Base-by-base conservation (phyloP, 92 coral and sea anemone species). In the Palythoa heliodiscus region DNA sequence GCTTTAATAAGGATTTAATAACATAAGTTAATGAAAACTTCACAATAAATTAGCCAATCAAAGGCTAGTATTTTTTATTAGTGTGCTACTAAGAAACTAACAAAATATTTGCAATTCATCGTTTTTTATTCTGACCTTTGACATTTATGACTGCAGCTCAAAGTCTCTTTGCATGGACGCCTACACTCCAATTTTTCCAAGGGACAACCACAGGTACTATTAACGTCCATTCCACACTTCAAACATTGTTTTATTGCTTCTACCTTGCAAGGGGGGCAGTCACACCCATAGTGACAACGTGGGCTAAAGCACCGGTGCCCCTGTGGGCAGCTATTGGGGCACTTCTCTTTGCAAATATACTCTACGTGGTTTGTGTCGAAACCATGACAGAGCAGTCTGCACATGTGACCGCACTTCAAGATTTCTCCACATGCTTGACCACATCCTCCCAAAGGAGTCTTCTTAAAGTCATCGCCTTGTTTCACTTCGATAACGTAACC, bases 331-430 rank as follows among this genome's bases (percentile, higher is more conserved):
- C 64, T 64, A 24, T 71, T 57, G 8, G 73, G 86, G 37, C 93
- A 90, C 39, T 38, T 24, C 77, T 90, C 87, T 5, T 39, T 11
- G 29, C 93, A 90, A 66, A 29, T 19, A 60, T 83, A 87, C 80
- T 47, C 14, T 57, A 11, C 20, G 73, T 90, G 93, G 50, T 83
- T 61, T 16, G 82, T 86, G 75, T 90, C 91, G 24, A 9, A 60
- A 25, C 88, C 86, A 54, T 90, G 89, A 24, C 97, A 93, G 66
- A 37, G 78, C 87, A 37, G 75, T 11, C 90, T 52, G 66, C 97
- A 93, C 35, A 70, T 82, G 67, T 93, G 97, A 24, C 92, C 94
- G 78, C 97, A 93, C 40, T 66, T 70, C 61, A 91, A 68, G 50
- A 83, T 90, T 38, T 76, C 79, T 22, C 85, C 85, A 50, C 93